Evolutionary conservation across 1,140 invertebrate genomes (phyloP).

Genomic region (Aphis craccivora): DNA sequence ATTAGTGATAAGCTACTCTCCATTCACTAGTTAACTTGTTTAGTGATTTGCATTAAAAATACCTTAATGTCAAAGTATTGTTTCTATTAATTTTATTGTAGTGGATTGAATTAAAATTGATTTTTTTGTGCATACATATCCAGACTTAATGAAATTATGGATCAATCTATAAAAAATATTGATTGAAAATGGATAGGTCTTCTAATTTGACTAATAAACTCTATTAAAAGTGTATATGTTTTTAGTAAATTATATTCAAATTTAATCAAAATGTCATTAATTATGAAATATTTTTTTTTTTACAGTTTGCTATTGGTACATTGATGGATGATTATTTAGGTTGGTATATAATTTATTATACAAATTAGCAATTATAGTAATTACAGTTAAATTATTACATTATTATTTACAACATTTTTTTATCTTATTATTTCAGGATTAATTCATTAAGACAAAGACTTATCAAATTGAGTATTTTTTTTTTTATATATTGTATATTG

Average conservation of each 20-base stretch:
- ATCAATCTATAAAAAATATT: not conserved
- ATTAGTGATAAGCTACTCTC: too few species aligned
- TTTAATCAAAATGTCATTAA: not conserved
- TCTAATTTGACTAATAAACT: too few species aligned
- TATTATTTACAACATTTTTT: too few species aligned
- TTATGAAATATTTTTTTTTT: slow-evolving; percentile 64
- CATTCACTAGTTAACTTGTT: too few species aligned
- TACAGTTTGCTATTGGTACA: slow-evolving; percentile 97
- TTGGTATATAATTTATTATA: slow-evolving; percentile 30
- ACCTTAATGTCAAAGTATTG: too few species aligned
- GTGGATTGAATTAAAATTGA: too few species aligned
- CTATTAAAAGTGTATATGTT: not conserved
- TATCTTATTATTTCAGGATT: slow-evolving; percentile 42
- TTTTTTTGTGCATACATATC: too few species aligned
- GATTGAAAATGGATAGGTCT: too few species aligned
- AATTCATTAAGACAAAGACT: not conserved
- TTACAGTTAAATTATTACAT: too few species aligned
- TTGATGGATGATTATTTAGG: slow-evolving; percentile 98
- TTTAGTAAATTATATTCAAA: not conserved
- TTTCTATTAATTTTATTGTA: too few species aligned
- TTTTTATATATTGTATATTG: slow-evolving; percentile 11
- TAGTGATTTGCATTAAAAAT: too few species aligned
- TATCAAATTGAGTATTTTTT: not conserved
- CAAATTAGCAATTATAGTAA: not conserved
- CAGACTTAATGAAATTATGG: fast-evolving